A percentile compares a stretch with the other conserved stretches of the same genome.
These are phyloP conservation scores for Takifugu ocellatus DNA, from an alignment of 2,797 vertebrate genomes.

Conservation along the genomic window DNA sequence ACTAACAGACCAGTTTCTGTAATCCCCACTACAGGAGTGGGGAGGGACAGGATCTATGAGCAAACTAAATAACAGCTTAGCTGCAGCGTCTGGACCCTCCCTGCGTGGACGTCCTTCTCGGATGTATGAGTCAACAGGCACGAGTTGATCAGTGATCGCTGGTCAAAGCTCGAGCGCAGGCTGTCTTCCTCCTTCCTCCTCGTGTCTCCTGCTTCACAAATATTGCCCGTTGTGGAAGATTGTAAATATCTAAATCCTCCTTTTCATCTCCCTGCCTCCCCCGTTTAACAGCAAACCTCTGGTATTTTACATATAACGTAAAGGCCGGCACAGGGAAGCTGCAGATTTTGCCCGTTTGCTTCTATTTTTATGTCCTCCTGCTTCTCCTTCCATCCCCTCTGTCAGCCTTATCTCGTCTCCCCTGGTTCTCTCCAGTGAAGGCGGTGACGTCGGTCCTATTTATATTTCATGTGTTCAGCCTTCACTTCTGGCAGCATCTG, in stretches of 20 bases:
- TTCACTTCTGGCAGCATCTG: constrained; percentile 29
- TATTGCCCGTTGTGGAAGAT: constrained; percentile 5
- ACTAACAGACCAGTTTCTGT: too few species aligned
- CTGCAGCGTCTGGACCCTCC: too few species aligned
- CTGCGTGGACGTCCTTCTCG: too few species aligned
- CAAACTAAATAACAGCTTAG: too few species aligned
- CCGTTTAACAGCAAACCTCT: constrained; percentile 1
- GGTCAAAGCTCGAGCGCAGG: not conserved
- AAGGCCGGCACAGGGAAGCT: too few species aligned
- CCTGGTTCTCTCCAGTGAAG: constrained; percentile 36
- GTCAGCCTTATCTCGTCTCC: constrained; percentile 12
- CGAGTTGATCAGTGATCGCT: not conserved
- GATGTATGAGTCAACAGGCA: too few species aligned
- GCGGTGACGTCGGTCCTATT: constrained; percentile 61
- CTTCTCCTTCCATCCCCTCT: constrained; percentile 7
- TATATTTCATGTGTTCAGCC: constrained; percentile 59
- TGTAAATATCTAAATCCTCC: constrained; percentile 21
- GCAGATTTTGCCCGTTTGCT: not conserved
- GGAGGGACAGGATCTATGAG: too few species aligned
- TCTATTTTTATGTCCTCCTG: not conserved
- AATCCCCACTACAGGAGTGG: too few species aligned
- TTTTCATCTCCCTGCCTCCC: constrained; percentile 6
- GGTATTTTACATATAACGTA: too few species aligned
- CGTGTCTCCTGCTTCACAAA: not conserved
- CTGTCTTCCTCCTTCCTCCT: not conserved